Evolutionary conservation across 2,797 vertebrate species (phyloP), one percentile per base, ranked within the genome.

Genomic region (Spheniscus humboldti): DNA sequence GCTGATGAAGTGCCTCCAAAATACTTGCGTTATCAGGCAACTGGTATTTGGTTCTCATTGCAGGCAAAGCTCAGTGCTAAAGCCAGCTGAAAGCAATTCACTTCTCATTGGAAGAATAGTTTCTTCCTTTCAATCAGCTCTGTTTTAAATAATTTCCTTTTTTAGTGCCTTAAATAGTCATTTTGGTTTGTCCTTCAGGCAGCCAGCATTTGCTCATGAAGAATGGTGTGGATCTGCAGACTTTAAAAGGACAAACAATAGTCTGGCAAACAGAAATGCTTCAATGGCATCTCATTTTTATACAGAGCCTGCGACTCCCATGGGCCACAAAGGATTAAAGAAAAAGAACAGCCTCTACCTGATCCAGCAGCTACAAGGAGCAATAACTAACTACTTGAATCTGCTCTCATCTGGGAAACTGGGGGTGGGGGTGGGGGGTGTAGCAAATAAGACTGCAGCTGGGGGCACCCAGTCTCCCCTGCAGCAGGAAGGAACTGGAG

Each of bases 31-130:
- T 60, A 92, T 84, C 94, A 92, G 75, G 30, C 88, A 96, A 91
- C 31, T n/a, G 60, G 81, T 90, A 41, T 91, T 95, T 89, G 88
- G 57, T 55, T 87, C 52, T 92, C 50, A 43, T 19, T 89, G 74
- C 55, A 79, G 87, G 84, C 72, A 83, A 85, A 74, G 60, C 86
- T 95, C 57, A 57, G 30, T 5, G 19, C 90, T 93, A 56, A 71
- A 90, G 88, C 68, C 95, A 95, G 95, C 96, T 97, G 97, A 96
- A 95, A 95, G 93, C 90, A 95, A 97, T 95, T 90, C 88, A 77
- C 31, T 94, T 86, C 43, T 94, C 59, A 31, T 67, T 92, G 80
- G 80, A 92, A 95, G 71, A 94, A 94, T 73, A 77, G 88, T 91
- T 89, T 95, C 88, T 92, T 96, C 95, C 90, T 96, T 90, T 91